A percentile compares a stretch with the other conserved stretches of the same genome.
Evolutionary conservation across 2,888 invertebrate genomes (phyloP).

Genomic region (Masnerella sp.): DNA sequence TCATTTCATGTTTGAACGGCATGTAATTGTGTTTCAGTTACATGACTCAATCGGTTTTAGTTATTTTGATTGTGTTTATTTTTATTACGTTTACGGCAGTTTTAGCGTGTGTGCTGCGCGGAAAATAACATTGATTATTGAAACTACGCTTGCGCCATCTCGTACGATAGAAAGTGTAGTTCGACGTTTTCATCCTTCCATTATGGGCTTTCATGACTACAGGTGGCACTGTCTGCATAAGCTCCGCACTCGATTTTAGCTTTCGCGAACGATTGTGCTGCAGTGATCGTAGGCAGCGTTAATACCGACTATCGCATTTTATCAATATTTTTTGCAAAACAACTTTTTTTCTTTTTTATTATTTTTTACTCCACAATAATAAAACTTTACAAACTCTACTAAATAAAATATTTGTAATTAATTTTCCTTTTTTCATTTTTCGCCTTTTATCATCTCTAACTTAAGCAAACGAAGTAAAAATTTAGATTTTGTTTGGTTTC

Average conservation of each 20-base stretch:
- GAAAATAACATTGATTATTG: slow-evolving; percentile 57
- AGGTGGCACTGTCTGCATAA: slow-evolving; percentile 62
- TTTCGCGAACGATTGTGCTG: slow-evolving; percentile 46
- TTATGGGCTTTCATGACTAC: slow-evolving; percentile 47
- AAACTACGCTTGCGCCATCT: slow-evolving; percentile 62
- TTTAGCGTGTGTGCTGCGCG: slow-evolving; percentile 17
- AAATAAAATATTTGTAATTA: too few relatives aligned
- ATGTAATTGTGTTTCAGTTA: slow-evolving; percentile 41
- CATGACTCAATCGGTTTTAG: slow-evolving; percentile 42
- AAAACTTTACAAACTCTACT: too few relatives aligned
- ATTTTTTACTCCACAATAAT: background rate
- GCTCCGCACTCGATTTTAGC: slow-evolving; percentile 50
- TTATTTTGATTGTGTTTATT: slow-evolving; percentile 39
- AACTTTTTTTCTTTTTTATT: background rate
- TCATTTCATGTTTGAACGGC: slow-evolving; percentile 33
- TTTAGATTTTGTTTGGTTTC: too few relatives aligned
- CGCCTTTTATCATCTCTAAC: too few relatives aligned
- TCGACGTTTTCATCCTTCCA: slow-evolving; percentile 55
- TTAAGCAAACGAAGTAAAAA: too few relatives aligned
- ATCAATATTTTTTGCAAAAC: slow-evolving; percentile 12
- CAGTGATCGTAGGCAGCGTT: slow-evolving; percentile 49
- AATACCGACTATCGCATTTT: slow-evolving; percentile 56
- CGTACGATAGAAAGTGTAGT: slow-evolving; percentile 55
- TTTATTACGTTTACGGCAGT: slow-evolving; percentile 31
- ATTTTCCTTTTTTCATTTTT: too few relatives aligned